A percentile compares a stretch with the other conserved stretches of the same genome.
These are phyloP conservation scores for Apostichopus leukothele DNA, from an alignment of 53 echinoderm and acorn worm genomes.

Conservation along the genomic window DNA sequence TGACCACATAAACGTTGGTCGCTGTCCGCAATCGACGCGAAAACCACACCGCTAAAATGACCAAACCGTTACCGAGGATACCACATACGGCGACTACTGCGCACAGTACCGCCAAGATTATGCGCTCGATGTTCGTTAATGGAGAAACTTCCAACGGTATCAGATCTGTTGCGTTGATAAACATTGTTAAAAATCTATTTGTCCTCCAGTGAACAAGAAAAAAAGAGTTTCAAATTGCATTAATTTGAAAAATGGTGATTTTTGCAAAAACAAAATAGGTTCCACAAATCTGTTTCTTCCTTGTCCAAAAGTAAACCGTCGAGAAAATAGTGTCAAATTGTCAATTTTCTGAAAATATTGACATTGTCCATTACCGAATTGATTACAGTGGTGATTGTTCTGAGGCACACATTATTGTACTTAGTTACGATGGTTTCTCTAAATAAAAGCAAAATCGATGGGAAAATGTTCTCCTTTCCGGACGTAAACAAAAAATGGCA, in stretches of 20 bases:
- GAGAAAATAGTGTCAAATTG: no score
- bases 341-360: no score
- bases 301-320: no score
- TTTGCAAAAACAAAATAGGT: no score
- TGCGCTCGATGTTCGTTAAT: conserved; percentile 68
- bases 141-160: conserved; percentile 28
- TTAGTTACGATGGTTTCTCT: neutral
- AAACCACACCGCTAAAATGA: conserved; percentile 74
- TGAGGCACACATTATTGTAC: neutral
- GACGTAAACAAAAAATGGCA: neutral
- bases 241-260: no score
- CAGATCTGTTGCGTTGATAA: neutral
- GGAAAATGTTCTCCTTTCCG: neutral
- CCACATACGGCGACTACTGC: conserved; percentile 74
- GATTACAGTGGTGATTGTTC: no score
- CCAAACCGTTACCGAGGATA: conserved; percentile 77
- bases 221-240: no score
- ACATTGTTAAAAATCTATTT: neutral
- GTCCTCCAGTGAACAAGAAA: no score
- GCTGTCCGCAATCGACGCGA: conserved; percentile 85
- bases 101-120: conserved; percentile 65
- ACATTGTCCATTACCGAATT: no score
- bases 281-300: no score
- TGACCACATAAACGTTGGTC: conserved; percentile 96
- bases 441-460: no score